Percentiles rank a stretch among this genome's conserved stretches.
phyloP scores from a whole-genome alignment of 2,113 vertebrate genomes.

The Brevimyrus niger region DNA sequence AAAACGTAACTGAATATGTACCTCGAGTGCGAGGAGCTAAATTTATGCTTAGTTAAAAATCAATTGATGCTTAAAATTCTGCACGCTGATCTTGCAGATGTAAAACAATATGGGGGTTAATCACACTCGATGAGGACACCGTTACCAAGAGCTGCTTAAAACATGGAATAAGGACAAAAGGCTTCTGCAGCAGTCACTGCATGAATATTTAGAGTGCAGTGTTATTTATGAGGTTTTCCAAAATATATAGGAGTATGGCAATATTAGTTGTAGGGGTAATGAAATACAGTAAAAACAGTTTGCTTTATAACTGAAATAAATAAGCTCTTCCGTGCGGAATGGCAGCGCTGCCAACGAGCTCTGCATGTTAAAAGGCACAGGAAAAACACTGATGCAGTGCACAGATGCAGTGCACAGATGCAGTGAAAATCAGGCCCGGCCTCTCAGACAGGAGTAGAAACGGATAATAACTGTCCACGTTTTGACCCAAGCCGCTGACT shows the following conservation, averaged over 20 bases:
- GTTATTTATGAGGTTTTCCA: background rate
- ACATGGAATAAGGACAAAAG: background rate
- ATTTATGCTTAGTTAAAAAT: constrained; percentile 67
- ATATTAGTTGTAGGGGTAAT: background rate
- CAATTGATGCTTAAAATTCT: constrained; percentile 48
- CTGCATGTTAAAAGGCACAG: background rate
- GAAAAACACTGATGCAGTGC: background rate
- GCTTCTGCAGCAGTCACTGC: background rate
- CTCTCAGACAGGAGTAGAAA: background rate
- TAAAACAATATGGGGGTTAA: constrained; percentile 47
- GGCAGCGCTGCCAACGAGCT: background rate
- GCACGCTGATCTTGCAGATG: constrained; percentile 35
- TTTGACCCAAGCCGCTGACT: background rate
- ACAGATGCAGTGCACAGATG: background rate
- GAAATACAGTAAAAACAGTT: background rate
- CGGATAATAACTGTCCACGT: background rate
- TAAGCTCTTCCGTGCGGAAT: background rate
- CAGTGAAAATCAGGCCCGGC: background rate
- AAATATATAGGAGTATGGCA: background rate
- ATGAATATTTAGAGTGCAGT: background rate
- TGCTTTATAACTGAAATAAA: background rate
- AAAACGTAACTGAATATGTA: constrained; percentile 44
- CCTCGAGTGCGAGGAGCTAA: constrained; percentile 58
- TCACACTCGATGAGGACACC: constrained; percentile 32
- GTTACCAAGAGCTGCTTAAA: constrained; percentile 9